Conservation (phyloP, 2,888 invertebrate genomes). For the Cryptophagus acutangulus region DNA sequence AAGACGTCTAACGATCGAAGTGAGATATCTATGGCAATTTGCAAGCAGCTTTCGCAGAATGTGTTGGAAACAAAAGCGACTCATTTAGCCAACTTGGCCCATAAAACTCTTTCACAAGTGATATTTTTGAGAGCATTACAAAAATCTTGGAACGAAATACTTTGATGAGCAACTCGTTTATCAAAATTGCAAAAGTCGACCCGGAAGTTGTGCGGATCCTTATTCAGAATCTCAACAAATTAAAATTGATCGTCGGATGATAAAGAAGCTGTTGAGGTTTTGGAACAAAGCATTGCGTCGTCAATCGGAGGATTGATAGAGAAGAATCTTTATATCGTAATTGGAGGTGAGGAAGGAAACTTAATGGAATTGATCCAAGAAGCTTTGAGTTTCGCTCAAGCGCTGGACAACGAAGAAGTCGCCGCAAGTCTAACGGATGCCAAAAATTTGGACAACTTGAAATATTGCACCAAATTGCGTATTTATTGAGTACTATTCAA, state of each 20-base stretch:
- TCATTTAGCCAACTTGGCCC: conserved; percentile 47
- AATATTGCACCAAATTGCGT: conserved; percentile 58
- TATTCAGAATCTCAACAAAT: conserved; percentile 56
- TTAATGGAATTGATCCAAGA: conserved; percentile 53
- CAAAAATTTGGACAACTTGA: conserved; percentile 54
- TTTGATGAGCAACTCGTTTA: conserved; percentile 58
- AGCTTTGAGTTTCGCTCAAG: conserved; percentile 64
- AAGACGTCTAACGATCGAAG: conserved; percentile 42
- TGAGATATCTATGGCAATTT: conserved; percentile 41
- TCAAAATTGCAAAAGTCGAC: conserved; percentile 58
- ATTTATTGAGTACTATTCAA: conserved; percentile 57
- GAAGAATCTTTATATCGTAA: conserved; percentile 51
- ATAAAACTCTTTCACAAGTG: conserved; percentile 38
- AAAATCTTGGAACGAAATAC: conserved; percentile 60
- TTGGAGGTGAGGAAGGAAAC: conserved; percentile 45
- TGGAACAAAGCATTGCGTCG: conserved; percentile 63
- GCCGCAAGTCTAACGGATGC: conserved; percentile 49
- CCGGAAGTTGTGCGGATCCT: conserved; percentile 58
- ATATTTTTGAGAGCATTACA: conserved; percentile 59
- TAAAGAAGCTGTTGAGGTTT: conserved; percentile 58
- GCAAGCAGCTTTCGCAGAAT: conserved; percentile 49
- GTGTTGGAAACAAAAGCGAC: conserved; percentile 59
- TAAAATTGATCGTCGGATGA: conserved; percentile 62
- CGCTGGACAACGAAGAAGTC: conserved; percentile 62
- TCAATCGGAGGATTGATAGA: conserved; percentile 61